phyloP scores from a whole-genome alignment of 2,113 vertebrate species.

The Zosterops japonicus region DNA sequence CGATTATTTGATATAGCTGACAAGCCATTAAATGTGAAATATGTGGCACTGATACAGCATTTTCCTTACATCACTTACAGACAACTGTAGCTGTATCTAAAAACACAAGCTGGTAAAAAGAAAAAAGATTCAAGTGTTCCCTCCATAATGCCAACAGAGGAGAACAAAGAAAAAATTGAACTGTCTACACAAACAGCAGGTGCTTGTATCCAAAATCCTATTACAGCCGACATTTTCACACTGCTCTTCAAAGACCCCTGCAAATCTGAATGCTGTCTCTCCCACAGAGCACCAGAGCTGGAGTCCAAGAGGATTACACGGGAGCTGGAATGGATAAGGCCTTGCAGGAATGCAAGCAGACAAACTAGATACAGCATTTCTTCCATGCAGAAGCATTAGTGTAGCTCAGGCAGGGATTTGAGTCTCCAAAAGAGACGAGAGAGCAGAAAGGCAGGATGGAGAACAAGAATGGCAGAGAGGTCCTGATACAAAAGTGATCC shows the following conservation, averaged over 20 bases:
- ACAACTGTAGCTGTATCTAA: neutral
- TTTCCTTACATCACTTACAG: neutral
- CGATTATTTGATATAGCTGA: rapidly evolving
- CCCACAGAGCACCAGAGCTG: neutral
- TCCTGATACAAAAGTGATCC: neutral
- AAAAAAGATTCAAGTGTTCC: neutral
- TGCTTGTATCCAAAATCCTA: neutral
- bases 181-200: neutral
- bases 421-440: neutral
- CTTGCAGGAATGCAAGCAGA: neutral
- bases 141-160: neutral
- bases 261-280: neutral
- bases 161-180: neutral
- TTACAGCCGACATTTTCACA: neutral
- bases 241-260: slow-evolving; percentile 17
- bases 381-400: neutral
- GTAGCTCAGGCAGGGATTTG: neutral
- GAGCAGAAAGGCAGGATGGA: neutral
- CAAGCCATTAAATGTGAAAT: neutral
- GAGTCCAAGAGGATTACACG: neutral
- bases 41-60: neutral
- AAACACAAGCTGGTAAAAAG: neutral
- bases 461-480: neutral
- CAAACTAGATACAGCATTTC: neutral
- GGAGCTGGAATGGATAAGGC: neutral